Base-by-base conservation (phyloP, 2,888 invertebrate genomes). In the Drosophila longiperda region DNA sequence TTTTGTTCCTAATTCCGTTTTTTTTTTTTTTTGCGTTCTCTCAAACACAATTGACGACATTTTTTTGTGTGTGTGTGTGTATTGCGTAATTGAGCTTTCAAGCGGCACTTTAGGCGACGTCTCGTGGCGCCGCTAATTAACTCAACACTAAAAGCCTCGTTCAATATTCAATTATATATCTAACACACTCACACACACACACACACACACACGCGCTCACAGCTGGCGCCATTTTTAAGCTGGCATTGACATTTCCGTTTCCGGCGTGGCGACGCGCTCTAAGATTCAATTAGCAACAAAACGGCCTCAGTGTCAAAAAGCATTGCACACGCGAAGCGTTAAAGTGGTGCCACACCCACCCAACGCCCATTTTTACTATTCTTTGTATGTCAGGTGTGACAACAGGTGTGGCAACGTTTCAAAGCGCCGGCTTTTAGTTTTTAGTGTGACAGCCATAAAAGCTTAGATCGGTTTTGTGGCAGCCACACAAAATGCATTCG, bases 181-280 rank as follows among this genome's bases (percentile, higher is more conserved):
- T 65, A 73, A 72, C 80, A 62, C 61, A 50, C 63, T 45, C 59
- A 67, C 50, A 42, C 62, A 55, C 42, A 58, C 67, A 55, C 40
- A 11, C 58, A 29, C 58, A n/a, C 49, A 49, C 49, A 48, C 17
- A 42, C 49, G 34, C 45, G 53, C 32, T 12, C 9, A 45, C 36
- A 65, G 68, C 53, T 60, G 84, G 53, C 79, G 71, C 80, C 83
- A 78, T 87, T 89, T 85, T 85, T 87, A 75, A 90, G 80, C 83
- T 83, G 90, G 80, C 89, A 83, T 86, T 90, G 86, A 86, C 83
- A 75, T 86, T 88, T 85, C 77, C 83, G 88, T 87, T 89, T 89
- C 85, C 85, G 85, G 66, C 71, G 67, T 54, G 66, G 60, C 64
- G 57, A 34, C 69, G 65, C 70, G 57, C 61, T 29, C 58, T 69